Evolutionary conservation across 2,113 vertebrate species (phyloP).

Genomic region (Rhinopomastus cyanomelas): DNA sequence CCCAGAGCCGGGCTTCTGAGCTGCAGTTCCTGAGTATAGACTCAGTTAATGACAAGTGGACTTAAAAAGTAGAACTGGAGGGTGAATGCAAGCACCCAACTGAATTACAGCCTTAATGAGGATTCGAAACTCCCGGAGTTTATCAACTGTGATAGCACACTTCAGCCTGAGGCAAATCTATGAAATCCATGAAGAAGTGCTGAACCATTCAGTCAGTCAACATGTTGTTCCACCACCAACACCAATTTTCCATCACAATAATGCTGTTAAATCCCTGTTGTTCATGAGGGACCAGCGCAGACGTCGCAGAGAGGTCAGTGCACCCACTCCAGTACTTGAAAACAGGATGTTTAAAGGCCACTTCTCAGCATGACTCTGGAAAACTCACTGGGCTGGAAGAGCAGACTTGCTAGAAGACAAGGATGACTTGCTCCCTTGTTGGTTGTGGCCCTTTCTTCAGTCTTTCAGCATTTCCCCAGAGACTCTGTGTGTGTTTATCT

Average conservation of each 20-base stretch:
- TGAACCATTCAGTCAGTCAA: neutral
- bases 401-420: neutral
- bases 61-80: neutral
- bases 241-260: no score
- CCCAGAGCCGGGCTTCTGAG: neutral
- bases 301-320: accelerated
- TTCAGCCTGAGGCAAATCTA: neutral
- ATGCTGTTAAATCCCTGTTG: neutral
- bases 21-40: neutral
- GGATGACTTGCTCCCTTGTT: neutral
- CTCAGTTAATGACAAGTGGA: neutral
- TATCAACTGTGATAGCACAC: neutral
- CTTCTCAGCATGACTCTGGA: neutral
- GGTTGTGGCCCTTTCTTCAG: neutral
- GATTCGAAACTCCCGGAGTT: neutral
- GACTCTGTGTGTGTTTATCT: neutral
- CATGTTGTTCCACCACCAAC: no score
- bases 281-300: neutral
- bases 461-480: neutral
- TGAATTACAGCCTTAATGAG: neutral
- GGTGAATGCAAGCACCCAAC: neutral
- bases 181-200: neutral
- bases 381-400: neutral
- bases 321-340: neutral
- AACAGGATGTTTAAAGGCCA: neutral